Evolutionary conservation across 64 coral and sea anemone genomes (phyloP).

Genomic region (Astreopora myriophthalma): DNA sequence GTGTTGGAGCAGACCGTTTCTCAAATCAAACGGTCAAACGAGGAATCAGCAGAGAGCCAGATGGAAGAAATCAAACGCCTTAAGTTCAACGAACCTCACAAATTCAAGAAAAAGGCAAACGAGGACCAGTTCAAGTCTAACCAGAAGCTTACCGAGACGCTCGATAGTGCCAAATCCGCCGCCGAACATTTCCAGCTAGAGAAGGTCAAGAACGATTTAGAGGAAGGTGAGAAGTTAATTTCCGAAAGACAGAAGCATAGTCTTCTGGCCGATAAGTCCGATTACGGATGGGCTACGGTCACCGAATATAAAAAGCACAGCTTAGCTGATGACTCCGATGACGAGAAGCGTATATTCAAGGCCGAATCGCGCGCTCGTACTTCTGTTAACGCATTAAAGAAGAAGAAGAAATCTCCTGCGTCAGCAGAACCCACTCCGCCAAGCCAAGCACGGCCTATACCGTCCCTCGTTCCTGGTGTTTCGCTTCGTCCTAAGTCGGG

Average conservation of each 20-base stretch:
- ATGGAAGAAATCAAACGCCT: background rate
- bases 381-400: background rate
- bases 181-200: background rate
- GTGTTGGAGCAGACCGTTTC: background rate
- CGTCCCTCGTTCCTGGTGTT: no score
- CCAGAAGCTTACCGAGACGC: no score
- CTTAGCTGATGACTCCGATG: background rate
- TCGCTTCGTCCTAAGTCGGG: no score
- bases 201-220: background rate
- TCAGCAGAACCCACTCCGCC: no score
- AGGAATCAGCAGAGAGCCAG: background rate
- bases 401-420: no score
- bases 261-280: conserved; percentile 54
- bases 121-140: background rate
- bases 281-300: conserved; percentile 7
- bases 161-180: background rate
- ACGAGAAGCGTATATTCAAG: no score
- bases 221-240: conserved; percentile 12
- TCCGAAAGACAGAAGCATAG: conserved; percentile 32
- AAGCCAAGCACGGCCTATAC: no score
- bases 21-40: background rate
- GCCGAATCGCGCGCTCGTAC: no score
- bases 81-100: background rate
- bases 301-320: conserved; percentile 34
- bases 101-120: background rate